Conservation (phyloP, 2,113 vertebrate species). For the Notechis scutatus region DNA sequence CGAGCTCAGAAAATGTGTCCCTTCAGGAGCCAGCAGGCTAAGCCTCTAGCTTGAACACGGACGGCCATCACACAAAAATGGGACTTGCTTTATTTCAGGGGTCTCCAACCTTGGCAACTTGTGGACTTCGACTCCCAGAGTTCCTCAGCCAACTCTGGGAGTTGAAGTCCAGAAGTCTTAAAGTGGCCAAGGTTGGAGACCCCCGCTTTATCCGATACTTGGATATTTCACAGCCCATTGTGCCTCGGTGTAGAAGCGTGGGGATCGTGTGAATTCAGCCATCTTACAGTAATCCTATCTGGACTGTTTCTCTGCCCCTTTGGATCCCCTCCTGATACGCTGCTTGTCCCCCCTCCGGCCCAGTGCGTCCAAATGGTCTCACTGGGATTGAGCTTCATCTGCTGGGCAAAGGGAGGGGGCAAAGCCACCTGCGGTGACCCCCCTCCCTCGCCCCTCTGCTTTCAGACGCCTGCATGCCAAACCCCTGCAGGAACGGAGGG, state of each 20-base stretch:
- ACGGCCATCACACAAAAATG: background rate
- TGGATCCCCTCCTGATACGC: background rate
- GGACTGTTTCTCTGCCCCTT: background rate
- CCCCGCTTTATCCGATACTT: background rate
- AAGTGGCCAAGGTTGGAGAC: no score
- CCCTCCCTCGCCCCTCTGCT: constrained; percentile 18
- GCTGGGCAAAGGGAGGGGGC: background rate
- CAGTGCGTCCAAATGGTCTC: background rate
- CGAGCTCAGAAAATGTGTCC: background rate
- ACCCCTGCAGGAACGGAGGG: constrained; percentile 89
- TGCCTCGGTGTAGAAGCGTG: background rate
- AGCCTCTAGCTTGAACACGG: background rate
- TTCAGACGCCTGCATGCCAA: constrained; percentile 83
- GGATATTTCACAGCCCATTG: background rate
- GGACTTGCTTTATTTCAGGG: background rate
- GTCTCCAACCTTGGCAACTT: no score
- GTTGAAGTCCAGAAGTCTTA: no score
- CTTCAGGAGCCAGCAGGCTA: background rate
- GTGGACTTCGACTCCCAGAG: no score
- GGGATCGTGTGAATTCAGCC: background rate
- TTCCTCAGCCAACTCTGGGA: no score
- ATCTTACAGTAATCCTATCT: background rate
- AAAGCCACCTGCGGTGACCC: background rate
- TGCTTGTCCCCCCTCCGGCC: background rate
- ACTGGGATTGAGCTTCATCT: background rate